These are phyloP conservation scores for Centropyge bicolor DNA, from an alignment of 2,797 vertebrate genomes.

Conservation along the genomic window DNA sequence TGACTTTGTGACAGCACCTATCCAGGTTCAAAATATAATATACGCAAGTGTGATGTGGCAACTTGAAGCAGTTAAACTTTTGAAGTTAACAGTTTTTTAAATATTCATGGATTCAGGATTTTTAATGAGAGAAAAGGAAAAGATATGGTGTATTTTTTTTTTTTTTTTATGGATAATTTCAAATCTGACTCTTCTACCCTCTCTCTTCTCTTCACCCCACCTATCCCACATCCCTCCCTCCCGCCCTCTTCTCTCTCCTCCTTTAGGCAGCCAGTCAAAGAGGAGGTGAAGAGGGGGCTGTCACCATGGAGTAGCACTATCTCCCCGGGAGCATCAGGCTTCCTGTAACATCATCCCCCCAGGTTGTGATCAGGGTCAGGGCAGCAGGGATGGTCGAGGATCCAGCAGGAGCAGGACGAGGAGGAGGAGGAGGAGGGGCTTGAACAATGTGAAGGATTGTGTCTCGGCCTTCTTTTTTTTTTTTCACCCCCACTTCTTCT, in stretches of 20 bases:
- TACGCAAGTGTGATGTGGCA: not conserved
- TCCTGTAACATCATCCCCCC: slow-evolving; percentile 86
- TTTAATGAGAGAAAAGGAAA: not conserved
- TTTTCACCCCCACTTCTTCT: slow-evolving; percentile 11
- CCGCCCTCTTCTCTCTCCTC: slow-evolving; percentile 27
- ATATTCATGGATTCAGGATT: not conserved
- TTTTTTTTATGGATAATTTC: not conserved
- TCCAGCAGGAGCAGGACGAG: slow-evolving; percentile 47
- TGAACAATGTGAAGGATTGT: slow-evolving; percentile 86
- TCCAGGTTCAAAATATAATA: not conserved
- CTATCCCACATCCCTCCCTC: not conserved
- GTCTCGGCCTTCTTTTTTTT: slow-evolving; percentile 17
- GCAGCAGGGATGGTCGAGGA: slow-evolving; percentile 64
- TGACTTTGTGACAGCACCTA: not conserved
- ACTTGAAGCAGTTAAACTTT: too few species aligned
- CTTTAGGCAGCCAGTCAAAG: slow-evolving; percentile 88
- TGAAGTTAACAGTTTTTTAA: not conserved
- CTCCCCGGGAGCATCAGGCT: slow-evolving; percentile 79
- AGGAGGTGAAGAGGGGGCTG: slow-evolving; percentile 89
- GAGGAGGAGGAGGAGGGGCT: slow-evolving; percentile 45
- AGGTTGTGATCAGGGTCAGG: slow-evolving; percentile 75
- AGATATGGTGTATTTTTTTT: not conserved
- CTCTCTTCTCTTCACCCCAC: not conserved
- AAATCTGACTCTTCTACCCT: not conserved
- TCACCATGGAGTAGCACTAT: slow-evolving; percentile 80